Base-by-base conservation (phyloP, 2,113 vertebrate species). In the Todiramphus saurophagus region DNA sequence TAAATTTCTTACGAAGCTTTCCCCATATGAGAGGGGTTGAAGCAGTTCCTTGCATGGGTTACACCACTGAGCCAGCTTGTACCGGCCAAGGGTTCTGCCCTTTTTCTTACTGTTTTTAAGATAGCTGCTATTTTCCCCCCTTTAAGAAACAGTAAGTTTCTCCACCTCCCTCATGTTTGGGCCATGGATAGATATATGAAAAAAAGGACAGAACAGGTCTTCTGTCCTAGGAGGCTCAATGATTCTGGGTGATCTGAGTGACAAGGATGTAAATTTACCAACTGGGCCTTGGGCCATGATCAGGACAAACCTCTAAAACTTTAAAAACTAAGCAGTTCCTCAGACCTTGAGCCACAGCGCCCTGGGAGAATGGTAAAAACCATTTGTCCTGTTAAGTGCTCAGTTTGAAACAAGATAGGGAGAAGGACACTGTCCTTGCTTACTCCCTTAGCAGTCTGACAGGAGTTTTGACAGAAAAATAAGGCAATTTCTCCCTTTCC, bases 11-110 rank as follows among this genome's bases (percentile, higher is more conserved):
- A 37, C 25, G 41, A 59, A 73, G 12, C 15, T 94, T 88, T 63
- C 28, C 4, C 9, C 8, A 0, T 51, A 33, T 46, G 33, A 43
- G 35, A 59, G 13, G 5, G 5, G 8, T 24, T 70, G 46, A 37
- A 86, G 41, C 59, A 53, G 18, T 33, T 85, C 6, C 24, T 74
- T 62, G 68, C 25, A 46, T 0, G 1, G 3, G 10, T 85, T 69
- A 21, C 0, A 50, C 35, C 64, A 28, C 24, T 0, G 2, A 79
- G 33, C 6, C 43, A n/a, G 37, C 35, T 70, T 8, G 23, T 44
- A 37, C 31, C 19, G 16, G 19, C 3, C 56, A 59, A 33, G 8
- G 1, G 23, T n/a, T 73, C 2, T 0, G 9, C 27, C 28, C 24
- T 41, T 60, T 59, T 83, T 41, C 33, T 13, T 56, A 33, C 1